Conservation (phyloP, 2,797 vertebrate genomes). For the Microctenopoma steveboyesi region DNA sequence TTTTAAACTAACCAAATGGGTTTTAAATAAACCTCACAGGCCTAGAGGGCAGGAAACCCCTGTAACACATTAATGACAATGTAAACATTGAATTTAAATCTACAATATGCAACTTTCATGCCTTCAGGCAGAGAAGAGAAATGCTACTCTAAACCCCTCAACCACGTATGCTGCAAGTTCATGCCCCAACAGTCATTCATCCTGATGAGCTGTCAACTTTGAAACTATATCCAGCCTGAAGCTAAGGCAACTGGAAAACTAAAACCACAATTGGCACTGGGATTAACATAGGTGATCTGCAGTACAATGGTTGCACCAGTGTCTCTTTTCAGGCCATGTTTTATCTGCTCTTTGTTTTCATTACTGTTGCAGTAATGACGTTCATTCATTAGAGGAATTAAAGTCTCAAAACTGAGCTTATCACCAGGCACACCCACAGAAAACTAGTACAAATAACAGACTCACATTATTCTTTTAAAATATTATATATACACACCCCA, state of each 20-base stretch:
- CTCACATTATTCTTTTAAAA: slow-evolving; percentile 12
- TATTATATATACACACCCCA: slow-evolving; percentile 14
- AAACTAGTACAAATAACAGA: not conserved
- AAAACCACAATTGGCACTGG: slow-evolving; percentile 7
- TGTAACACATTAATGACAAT: slow-evolving; percentile 22
- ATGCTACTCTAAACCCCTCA: slow-evolving; percentile 9
- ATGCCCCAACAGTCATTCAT: slow-evolving; percentile 35
- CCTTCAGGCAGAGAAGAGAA: slow-evolving; percentile 40
- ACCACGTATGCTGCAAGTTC: slow-evolving; percentile 21
- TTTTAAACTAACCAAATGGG: slow-evolving; percentile 7
- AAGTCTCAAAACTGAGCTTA: not conserved
- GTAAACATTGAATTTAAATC: slow-evolving; percentile 20
- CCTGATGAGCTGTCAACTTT: slow-evolving; percentile 44
- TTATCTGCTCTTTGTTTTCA: slow-evolving; percentile 1
- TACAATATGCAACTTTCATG: slow-evolving; percentile 20
- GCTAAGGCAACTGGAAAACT: slow-evolving; percentile 21
- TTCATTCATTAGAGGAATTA: not conserved
- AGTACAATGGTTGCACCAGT: not conserved
- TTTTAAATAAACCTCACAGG: not conserved
- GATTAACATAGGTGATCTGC: not conserved
- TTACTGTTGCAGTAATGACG: not conserved
- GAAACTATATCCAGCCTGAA: slow-evolving; percentile 27
- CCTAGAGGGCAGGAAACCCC: not conserved
- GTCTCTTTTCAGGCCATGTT: not conserved
- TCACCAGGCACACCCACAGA: not conserved